Conservation (phyloP, 2,113 vertebrate species). For the Muscicapa adusta region DNA sequence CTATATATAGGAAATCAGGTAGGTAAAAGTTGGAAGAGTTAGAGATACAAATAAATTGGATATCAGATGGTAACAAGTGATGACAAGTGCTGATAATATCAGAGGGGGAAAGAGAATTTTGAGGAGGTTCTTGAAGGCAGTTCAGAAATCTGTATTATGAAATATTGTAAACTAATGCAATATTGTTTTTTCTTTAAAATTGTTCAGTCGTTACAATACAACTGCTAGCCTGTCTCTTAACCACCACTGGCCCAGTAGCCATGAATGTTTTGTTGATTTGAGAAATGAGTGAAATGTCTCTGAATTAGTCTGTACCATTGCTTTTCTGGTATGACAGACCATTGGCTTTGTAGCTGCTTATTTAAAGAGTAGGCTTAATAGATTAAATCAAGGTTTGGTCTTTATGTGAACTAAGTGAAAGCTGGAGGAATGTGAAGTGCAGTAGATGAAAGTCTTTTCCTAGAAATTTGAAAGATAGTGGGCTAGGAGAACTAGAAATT, state of each 20-base stretch:
- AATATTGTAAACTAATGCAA: background rate
- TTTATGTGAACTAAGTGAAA: background rate
- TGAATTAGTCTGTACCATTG: background rate
- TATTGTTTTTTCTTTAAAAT: background rate
- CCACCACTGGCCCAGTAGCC: background rate
- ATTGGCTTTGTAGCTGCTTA: background rate
- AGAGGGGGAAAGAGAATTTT: background rate
- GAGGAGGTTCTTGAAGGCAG: background rate
- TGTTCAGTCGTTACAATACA: background rate
- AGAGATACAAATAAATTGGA: background rate
- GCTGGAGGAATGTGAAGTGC: background rate
- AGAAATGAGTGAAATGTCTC: background rate
- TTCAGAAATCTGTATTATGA: background rate
- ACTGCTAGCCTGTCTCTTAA: background rate
- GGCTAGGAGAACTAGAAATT: background rate
- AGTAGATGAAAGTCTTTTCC: background rate
- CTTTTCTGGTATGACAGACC: background rate
- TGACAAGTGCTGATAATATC: background rate
- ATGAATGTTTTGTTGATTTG: background rate
- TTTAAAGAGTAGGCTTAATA: background rate
- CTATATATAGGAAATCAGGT: background rate
- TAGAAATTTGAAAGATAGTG: background rate
- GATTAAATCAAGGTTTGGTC: background rate
- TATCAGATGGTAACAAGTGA: background rate
- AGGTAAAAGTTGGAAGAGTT: background rate